Evolutionary conservation across 2,113 vertebrate genomes (phyloP), one percentile per base, ranked within the genome.

Genomic region (Danionella cerebrum): DNA sequence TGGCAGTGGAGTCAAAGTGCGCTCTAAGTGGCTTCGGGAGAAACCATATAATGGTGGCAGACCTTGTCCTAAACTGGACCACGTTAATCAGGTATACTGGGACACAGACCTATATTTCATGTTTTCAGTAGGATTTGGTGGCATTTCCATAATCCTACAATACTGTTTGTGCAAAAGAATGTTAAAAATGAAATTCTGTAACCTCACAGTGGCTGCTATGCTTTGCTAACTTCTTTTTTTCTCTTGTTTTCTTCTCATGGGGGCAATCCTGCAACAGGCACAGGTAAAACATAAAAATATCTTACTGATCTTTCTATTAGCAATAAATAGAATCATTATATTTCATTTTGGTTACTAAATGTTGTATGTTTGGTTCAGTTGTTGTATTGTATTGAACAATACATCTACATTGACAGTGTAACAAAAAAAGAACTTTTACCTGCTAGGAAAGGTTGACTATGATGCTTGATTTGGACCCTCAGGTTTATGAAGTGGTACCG

Each of bases 21-120:
- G 96, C 0, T 98, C 96, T 13, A 98, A 98, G 78, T 98, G 96
- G 96, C 90, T 98, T 1, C 78, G 96, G n/a, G 96, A 98, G 72
- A 98, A 98, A 21, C 96, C 96, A 0, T 98, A 98, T 72, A 97
- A 98, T 22, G 94, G 94, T 2, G 95, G 96, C 39, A 89, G 95
- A 31, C 96, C 96, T 0, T 98, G 96, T 63, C 96, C 96, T 35
- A 98, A 98, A 73, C 86, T 98, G 42, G 96, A 98, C 83, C 96
- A 98, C 0, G 82, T 96, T 68, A 98, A 96, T 84, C 95, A 98
- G 95, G 96, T 97, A 84, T 81, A 77, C 14, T 14, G 8, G 13
- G 35, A 3, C n/a, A 25, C 47, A n/a, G n/a, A n/a, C n/a, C n/a
- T n/a, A n/a, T n/a, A n/a, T 22, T 10, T n/a, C 4, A 27, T 24